Base-by-base conservation (phyloP, 1,140 invertebrate species). In the Leptopilina boulardi region DNA sequence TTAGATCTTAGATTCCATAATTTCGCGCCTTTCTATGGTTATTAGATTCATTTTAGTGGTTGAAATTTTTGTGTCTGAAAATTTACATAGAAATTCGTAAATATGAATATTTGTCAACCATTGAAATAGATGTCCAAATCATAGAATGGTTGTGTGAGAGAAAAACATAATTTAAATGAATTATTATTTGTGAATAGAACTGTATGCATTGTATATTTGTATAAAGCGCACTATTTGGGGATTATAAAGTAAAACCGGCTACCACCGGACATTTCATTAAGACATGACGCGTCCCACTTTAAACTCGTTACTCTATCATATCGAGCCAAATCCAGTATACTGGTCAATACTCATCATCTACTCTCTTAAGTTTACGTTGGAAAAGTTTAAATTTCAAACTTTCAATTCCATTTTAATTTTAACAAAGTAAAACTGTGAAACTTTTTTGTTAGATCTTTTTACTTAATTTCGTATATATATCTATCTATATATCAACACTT, bases 191-290 rank as follows among this genome's bases (percentile, higher is more conserved):
- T 18, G 47, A 15, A 13, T 3, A 59, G 54, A 23, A 3, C 10
- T 1, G 2, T 59, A 11, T 3, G 11, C 13, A 4, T 3, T 5
- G 2, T 38, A 1, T 0, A 34, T 34, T 66, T 3, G 23, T n/a
- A n/a, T 34, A 54, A 18, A 19, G 26, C 11, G 11, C 3, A 66
- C 3, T 26, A 66, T 66, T 66, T 66, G 23, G 59, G 59, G 2
- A 30, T 66, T 66, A 66, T 34, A 66, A 26, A 30, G 23, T 66
- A 26, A 30, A 66, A 15, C 59, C 59, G 59, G 59, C 59, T 66
- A 30, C 13, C 59, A 66, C 59, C 59, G 23, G 59, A 30, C 59
- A 66, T 66, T 66, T 66, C 59, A 66, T 66, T 66, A 66, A 30
- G 11, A 66, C 59, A 15, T 34, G 59, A 66, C 26, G 26, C 59